These are phyloP conservation scores for Morpho helenor DNA, from an alignment of 2,888 invertebrate species.

Conservation along the genomic window DNA sequence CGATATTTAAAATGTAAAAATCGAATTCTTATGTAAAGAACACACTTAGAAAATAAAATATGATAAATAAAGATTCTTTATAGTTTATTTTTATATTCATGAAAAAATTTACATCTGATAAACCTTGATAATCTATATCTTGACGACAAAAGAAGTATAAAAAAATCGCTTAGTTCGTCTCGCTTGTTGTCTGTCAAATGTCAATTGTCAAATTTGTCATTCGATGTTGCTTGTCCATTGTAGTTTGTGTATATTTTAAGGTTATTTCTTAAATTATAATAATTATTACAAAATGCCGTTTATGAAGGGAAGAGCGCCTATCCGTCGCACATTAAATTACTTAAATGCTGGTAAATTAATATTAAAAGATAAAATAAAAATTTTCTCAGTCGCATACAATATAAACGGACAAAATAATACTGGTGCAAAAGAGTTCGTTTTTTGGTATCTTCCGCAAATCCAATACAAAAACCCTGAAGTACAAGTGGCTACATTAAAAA, in stretches of 20 bases:
- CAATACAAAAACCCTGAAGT: slow-evolving; percentile 97
- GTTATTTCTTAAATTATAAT: background rate
- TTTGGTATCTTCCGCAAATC: slow-evolving; percentile 97
- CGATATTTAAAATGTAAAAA: too few relatives aligned
- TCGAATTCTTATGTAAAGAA: too few relatives aligned
- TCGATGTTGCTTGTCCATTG: background rate
- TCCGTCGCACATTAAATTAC: slow-evolving; percentile 92
- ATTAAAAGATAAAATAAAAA: slow-evolving; percentile 90
- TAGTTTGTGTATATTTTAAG: background rate
- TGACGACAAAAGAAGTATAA: too few relatives aligned
- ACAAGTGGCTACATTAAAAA: slow-evolving; percentile 90
- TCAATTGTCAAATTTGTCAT: too few relatives aligned
- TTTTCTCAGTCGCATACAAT: slow-evolving; percentile 93
- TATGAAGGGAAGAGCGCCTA: slow-evolving; percentile 94
- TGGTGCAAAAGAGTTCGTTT: slow-evolving; percentile 94
- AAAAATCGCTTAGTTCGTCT: too few relatives aligned
- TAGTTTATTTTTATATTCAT: too few relatives aligned
- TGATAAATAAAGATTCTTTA: too few relatives aligned
- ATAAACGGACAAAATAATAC: slow-evolving; percentile 83
- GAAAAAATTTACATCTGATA: too few relatives aligned
- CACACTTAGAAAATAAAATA: too few relatives aligned
- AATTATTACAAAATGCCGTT: slow-evolving; percentile 85
- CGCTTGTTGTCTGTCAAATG: too few relatives aligned
- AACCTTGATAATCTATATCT: too few relatives aligned
- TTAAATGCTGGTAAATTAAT: slow-evolving; percentile 88